Base-by-base conservation (phyloP, 2,797 vertebrate species). In the Dicrostonyx torquatus region DNA sequence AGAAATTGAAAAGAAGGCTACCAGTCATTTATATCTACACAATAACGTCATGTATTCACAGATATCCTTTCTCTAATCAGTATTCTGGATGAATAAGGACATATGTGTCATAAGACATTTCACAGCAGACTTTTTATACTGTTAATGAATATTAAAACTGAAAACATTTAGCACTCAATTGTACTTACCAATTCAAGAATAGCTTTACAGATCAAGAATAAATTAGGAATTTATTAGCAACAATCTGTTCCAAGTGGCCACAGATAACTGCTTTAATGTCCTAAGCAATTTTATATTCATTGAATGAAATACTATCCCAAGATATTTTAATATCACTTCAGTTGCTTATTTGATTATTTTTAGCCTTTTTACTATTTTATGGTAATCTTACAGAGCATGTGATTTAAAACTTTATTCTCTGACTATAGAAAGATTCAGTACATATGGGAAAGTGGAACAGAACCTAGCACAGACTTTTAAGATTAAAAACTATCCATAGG, bases 1-100 rank as follows among this genome's bases (percentile, higher is more conserved):
- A 90, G 18, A 93, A 93, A 90, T 91, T 92, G 37, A 90, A 94
- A 89, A 89, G 12, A 72, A 40, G 3, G 5, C 73, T 79, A 43
- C 85, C 80, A 79, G 73, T 93, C 43, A 60, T 50, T 62, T 89
- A 6, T 88, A 26, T 48, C n/a, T 43, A 83, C 75, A 82, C 1
- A 18, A 45, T 84, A 43, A 76, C 45, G 66, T 92, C 85, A 58
- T 37, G 70, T 24, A 45, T 72, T 75, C 34, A 80, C 17, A 40
- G 58, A 22, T 50, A 70, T 24, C 15, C 6, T 92, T 85, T 82
- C 62, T 55, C 68, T 55, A 68, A 79, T 95, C 24, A 79, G 15
- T 76, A 91, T 94, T 95, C 62, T 79, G 4, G 58, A 58, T n/a
- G 43, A 87, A 64, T 90, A 53, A 90, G 34, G 60, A 13, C 70